phyloP scores from a whole-genome alignment of 2,888 invertebrate genomes.

The Archaeoteleia sp. region DNA sequence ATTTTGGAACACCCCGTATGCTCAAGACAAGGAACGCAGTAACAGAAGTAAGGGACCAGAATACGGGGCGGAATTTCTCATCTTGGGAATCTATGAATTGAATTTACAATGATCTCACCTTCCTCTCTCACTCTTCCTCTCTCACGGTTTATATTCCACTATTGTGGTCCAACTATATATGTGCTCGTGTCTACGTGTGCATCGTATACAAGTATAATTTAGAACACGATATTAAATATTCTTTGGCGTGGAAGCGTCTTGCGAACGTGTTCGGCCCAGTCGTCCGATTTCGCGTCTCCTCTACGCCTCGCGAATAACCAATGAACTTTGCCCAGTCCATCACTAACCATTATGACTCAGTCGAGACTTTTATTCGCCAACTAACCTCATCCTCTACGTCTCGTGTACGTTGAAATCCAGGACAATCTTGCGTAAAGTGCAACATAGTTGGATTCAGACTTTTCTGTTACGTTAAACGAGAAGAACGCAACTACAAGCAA shows the following conservation, averaged over 20 bases:
- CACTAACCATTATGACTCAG: conserved; percentile 23
- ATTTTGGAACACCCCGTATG: conserved; percentile 12
- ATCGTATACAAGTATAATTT: conserved; percentile 31
- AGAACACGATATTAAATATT: conserved; percentile 17
- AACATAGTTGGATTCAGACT: conserved; percentile 23
- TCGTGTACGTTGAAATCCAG: conserved; percentile 20
- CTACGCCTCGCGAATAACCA: conserved; percentile 38
- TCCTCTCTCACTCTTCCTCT: conserved; percentile 11
- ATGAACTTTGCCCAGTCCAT: conserved; percentile 34
- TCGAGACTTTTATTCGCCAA: conserved; percentile 31
- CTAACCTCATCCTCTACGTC: conserved; percentile 10
- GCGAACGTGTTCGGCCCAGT: conserved; percentile 32
- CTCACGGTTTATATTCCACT: conserved; percentile 18
- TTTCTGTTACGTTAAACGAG: too few relatives aligned
- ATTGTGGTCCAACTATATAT: too few relatives aligned
- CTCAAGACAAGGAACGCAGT: conserved; percentile 1
- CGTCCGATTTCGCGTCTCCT: conserved; percentile 34
- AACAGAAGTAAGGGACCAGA: conserved; percentile 19
- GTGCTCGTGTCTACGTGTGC: conserved; percentile 8
- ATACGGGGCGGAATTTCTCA: conserved; percentile 37
- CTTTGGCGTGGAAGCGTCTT: conserved; percentile 27
- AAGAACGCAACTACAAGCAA: too few relatives aligned
- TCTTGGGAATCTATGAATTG: too few relatives aligned
- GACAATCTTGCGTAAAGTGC: conserved; percentile 23
- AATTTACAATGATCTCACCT: too few relatives aligned